Evolutionary conservation across 2,888 invertebrate species (phyloP).

Genomic region (Caenorhabditis afra): DNA sequence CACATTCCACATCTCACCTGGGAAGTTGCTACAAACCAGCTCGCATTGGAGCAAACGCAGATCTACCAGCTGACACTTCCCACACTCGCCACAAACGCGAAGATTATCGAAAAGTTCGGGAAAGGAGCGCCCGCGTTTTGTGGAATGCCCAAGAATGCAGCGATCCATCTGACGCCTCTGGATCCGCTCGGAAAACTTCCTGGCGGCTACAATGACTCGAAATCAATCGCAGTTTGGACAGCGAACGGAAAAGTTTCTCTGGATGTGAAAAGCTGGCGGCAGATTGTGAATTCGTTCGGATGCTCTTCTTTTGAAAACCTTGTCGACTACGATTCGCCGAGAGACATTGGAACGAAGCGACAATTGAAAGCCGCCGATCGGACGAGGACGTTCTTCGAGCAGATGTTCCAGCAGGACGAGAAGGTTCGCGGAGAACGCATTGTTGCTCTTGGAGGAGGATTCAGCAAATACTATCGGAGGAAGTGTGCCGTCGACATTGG

Average conservation of each 20-base stretch:
- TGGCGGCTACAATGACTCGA: conserved; percentile 72
- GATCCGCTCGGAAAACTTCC: conserved; percentile 73
- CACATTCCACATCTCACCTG: conserved; percentile 78
- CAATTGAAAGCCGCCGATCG: conserved; percentile 67
- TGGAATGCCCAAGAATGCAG: conserved; percentile 50
- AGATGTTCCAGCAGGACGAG: conserved; percentile 56
- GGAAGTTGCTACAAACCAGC: conserved; percentile 69
- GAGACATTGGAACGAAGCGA: conserved; percentile 63
- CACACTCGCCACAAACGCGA: conserved; percentile 54
- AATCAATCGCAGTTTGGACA: conserved; percentile 74
- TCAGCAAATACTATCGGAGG: conserved; percentile 59
- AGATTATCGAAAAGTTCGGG: conserved; percentile 60
- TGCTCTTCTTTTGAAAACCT: conserved; percentile 64
- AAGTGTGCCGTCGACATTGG: conserved; percentile 68
- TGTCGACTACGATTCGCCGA: conserved; percentile 69
- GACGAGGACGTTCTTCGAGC: conserved; percentile 61
- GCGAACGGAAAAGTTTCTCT: conserved; percentile 65
- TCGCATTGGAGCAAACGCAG: conserved; percentile 66
- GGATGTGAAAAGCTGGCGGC: conserved; percentile 43
- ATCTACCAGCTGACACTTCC: conserved; percentile 74
- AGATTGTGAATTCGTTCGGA: conserved; percentile 58
- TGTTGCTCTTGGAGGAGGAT: conserved; percentile 67
- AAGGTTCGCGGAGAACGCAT: conserved; percentile 53
- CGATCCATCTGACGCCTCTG: conserved; percentile 68
- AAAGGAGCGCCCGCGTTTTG: conserved; percentile 60